Percentiles rank a stretch among this genome's conserved stretches.
These are phyloP conservation scores for Oithona nana DNA, from an alignment of 2,888 invertebrate genomes.

Conservation along the genomic window DNA sequence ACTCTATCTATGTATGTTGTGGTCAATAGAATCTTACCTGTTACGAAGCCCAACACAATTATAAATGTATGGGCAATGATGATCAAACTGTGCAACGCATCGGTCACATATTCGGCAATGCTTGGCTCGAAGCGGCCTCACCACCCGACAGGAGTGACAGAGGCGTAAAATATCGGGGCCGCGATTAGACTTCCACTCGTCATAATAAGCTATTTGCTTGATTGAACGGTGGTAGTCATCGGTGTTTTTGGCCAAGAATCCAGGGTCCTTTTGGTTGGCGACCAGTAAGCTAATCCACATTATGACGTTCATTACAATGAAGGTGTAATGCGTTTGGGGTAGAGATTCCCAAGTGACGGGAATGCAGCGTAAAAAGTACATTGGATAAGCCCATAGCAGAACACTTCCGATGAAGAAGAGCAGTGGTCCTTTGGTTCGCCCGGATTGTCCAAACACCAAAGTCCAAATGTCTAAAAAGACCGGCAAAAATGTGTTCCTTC, in stretches of 20 bases:
- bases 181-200: conserved; percentile 75
- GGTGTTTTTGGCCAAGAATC: conserved; percentile 68
- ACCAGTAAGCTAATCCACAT: conserved; percentile 88
- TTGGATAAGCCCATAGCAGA: conserved; percentile 75
- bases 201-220: conserved; percentile 75
- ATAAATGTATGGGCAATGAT: conserved; percentile 86
- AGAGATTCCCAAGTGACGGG: conserved; percentile 76
- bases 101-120: conserved; percentile 80
- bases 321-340: conserved; percentile 66
- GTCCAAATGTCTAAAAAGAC: conserved; percentile 70
- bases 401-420: conserved; percentile 67
- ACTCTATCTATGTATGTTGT: not conserved
- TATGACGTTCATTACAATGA: conserved; percentile 68
- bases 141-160: conserved; percentile 74
- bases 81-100: conserved; percentile 73
- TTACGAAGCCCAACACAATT: conserved; percentile 82
- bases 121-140: conserved; percentile 68
- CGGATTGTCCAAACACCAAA: conserved; percentile 69
- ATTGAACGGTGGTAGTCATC: conserved; percentile 77
- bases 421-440: conserved; percentile 70
- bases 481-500: conserved; percentile 63
- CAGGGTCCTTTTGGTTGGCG: conserved; percentile 71
- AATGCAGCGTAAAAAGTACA: conserved; percentile 74
- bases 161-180: conserved; percentile 33
- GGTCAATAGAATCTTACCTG: conserved; percentile 30